phyloP scores from a whole-genome alignment of 2,888 invertebrate species.

The Lasioglossum marginatum region DNA sequence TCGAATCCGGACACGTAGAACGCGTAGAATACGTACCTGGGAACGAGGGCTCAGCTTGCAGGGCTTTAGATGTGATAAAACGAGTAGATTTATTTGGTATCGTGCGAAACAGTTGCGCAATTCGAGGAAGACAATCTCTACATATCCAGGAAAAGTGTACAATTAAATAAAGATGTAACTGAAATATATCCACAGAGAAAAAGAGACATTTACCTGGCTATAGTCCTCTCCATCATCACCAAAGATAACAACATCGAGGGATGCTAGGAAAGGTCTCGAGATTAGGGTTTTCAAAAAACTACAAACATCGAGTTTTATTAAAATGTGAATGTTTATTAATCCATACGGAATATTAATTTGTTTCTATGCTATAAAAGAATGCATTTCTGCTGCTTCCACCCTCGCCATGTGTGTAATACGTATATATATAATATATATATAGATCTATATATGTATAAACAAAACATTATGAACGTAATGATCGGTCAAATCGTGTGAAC shows the following conservation, averaged over 20 bases:
- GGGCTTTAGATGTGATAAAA: conserved; percentile 64
- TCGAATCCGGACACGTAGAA: neutral
- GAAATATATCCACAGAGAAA: neutral
- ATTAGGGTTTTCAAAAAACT: neutral
- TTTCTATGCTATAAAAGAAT: conserved; percentile 75
- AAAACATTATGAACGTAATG: conserved; percentile 63
- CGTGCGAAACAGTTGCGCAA: conserved; percentile 23
- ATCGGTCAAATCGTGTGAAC: conserved; percentile 15
- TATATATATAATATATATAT: neutral
- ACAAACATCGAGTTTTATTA: conserved; percentile 69
- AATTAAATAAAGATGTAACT: conserved; percentile 43
- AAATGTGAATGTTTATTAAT: conserved; percentile 78
- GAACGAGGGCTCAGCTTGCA: conserved; percentile 39
- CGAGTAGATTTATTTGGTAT: conserved; percentile 29
- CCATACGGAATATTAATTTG: conserved; percentile 67
- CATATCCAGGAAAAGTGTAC: conserved; percentile 57
- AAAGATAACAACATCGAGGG: neutral
- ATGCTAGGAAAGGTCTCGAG: neutral
- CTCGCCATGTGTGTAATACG: conserved; percentile 32
- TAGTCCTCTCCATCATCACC: neutral
- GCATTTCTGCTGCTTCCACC: conserved; percentile 61
- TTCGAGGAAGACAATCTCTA: conserved; percentile 64
- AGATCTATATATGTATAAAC: conserved; percentile 43
- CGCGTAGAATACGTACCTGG: conserved; percentile 27
- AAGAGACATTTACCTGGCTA: conserved; percentile 33